Conservation (phyloP, 2,113 vertebrate species). For the Sphaerodactylus townsendi region DNA sequence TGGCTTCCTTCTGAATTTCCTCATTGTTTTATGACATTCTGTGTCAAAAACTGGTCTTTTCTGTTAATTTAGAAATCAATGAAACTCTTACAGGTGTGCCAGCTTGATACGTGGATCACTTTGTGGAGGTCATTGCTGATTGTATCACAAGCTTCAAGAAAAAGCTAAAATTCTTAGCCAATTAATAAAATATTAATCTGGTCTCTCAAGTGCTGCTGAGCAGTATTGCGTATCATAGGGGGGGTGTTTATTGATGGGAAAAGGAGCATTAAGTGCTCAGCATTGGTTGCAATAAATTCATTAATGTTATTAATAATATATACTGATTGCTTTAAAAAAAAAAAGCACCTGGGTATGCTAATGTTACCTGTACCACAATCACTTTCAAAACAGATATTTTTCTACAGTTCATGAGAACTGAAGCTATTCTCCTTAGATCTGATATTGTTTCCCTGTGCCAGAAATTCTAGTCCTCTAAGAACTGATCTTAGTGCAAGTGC, state of each 20-base stretch:
- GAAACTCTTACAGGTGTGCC: not conserved
- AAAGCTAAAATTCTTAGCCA: constrained; percentile 40
- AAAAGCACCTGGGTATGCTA: constrained; percentile 46
- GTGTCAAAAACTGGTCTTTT: not conserved
- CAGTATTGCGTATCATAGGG: constrained; percentile 7
- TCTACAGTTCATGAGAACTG: constrained; percentile 14
- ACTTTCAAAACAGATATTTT: constrained; percentile 41
- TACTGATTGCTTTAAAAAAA: constrained; percentile 53
- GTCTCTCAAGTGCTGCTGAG: constrained; percentile 24
- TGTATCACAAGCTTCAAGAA: not conserved
- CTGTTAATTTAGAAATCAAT: not conserved
- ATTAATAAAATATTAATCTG: constrained; percentile 29
- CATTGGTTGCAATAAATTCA: constrained; percentile 69
- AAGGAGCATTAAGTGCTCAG: constrained; percentile 65
- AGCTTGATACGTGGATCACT: not conserved
- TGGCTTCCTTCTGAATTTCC: not conserved
- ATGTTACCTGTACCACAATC: constrained; percentile 48
- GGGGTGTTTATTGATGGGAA: constrained; percentile 59
- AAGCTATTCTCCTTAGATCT: constrained; percentile 14
- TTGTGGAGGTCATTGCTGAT: not conserved
- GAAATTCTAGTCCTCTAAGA: constrained; percentile 3
- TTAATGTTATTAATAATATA: constrained; percentile 79
- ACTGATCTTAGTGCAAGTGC: not conserved
- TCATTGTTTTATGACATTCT: constrained; percentile 1
- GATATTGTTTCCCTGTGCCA: constrained; percentile 1